These are phyloP conservation scores for Cirrhinus mrigala DNA, from an alignment of 2,797 vertebrate genomes.

Conservation along the genomic window DNA sequence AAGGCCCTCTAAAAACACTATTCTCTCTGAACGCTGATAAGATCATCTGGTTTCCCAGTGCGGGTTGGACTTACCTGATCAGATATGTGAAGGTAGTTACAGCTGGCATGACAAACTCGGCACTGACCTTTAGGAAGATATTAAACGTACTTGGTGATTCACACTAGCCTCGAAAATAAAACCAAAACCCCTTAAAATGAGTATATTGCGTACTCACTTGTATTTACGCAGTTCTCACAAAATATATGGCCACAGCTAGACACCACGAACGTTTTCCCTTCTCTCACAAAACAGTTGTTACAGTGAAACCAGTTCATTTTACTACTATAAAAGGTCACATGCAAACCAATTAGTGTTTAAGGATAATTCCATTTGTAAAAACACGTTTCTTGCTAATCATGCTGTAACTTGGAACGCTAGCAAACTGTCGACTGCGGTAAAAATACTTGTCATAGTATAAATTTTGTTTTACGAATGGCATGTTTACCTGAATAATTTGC, in stretches of 20 bases:
- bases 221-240: slow-evolving; percentile 82
- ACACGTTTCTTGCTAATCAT: not conserved
- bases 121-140: slow-evolving; percentile 79
- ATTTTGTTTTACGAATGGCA: not conserved
- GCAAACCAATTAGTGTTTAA: not conserved
- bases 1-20: not conserved
- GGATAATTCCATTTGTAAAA: not conserved
- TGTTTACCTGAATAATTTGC: not conserved
- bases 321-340: not conserved
- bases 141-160: not conserved
- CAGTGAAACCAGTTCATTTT: slow-evolving; percentile 93
- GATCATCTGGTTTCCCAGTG: not conserved
- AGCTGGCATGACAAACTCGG: slow-evolving; percentile 80
- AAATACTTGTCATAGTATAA: not conserved
- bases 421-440: not conserved
- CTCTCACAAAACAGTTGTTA: slow-evolving; percentile 83
- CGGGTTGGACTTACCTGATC: slow-evolving; percentile 76
- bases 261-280: slow-evolving; percentile 77
- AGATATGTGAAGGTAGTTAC: slow-evolving; percentile 84
- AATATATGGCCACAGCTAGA: slow-evolving; percentile 89
- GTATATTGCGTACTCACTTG: slow-evolving; percentile 70
- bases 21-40: not conserved
- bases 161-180: not conserved
- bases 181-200: not conserved
- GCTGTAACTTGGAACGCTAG: not conserved